Evolutionary conservation across 2,888 invertebrate species (phyloP), one percentile per base, ranked within the genome.

Genomic region (Endomychus coccineus): DNA sequence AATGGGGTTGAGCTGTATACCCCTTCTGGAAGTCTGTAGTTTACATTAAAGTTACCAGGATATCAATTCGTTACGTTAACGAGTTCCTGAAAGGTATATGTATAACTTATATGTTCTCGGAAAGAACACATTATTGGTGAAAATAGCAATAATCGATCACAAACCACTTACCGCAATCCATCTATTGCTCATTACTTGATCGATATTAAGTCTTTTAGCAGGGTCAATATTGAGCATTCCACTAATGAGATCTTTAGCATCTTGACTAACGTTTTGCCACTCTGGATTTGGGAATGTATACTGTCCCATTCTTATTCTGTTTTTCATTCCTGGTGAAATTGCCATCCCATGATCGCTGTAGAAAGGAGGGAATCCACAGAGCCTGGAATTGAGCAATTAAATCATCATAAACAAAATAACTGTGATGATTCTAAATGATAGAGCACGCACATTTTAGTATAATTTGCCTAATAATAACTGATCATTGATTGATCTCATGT

Each of bases 291-390:
- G 96, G 62, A 98, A 98, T 55, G 92, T 92, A 65, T 95, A 98
- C 63, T 97, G 94, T 0, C 98, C 98, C 30, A 90, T 78, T 50
- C 95, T 77, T 55, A 95, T 95, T 43, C 92, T 75, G 64, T 87
- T 92, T 65, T 97, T 98, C 98, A 98, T 98, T 3, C 98, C 98
- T 0, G 98, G 97, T 1, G 95, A 96, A 63, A 98, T 97, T 21
- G 97, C 94, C 34, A 92, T 73, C 0, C 97, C 98, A 56, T 95
- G 91, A 66, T 94, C 92, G 58, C 95, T 95, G 68, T 96, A 98
- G 70, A 98, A 98, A 1, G 98, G 98, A 5, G 98, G 98, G 67
- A 95, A 98, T 0, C 98, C 98, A 64, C 97, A 97, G 42, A 98
- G 73, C 51, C 76, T 76, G 49, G 24, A 55, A 44, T 32, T 13